Evolutionary conservation across 2,888 invertebrate genomes (phyloP), one percentile per base, ranked within the genome.

Genomic region (Helobdella robusta): DNA sequence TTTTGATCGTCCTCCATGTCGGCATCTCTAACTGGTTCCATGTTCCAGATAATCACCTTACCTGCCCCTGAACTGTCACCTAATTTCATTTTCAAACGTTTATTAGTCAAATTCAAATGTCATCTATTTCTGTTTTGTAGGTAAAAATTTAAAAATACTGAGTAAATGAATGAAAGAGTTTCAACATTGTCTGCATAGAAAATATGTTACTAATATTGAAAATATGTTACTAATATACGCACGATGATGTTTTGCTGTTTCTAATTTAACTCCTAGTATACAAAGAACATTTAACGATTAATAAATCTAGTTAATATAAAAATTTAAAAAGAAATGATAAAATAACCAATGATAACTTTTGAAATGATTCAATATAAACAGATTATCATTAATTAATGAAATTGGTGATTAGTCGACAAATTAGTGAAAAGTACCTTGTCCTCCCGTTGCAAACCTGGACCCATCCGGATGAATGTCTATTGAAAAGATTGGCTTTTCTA

Each of bases 401-500:
- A n/a, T n/a, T n/a, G n/a, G n/a, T n/a, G n/a, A n/a, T n/a, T n/a
- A n/a, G n/a, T n/a, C n/a, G n/a, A n/a, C n/a, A n/a, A 34, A 30
- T 8, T 11, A 59, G 23, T 8, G 36, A 59, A 34, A 11, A 18
- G n/a, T 78, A 83, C 89, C 78, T 73, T 78, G 78, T n/a, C 79
- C 79, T 11, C 89, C 91, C 86, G 83, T 80, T 82, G 91, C 95
- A 81, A 95, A 92, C 74, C 93, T 84, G 71, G 88, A 87, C 50
- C 92, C 93, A 83, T 92, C 89, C 35, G 94, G 94, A 82, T 97
- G 95, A 71, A 97, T 89, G 81, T 97, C 95, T 76, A 95, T 87
- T 46, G 94, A 93, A 82, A 93, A 95, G 81, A 97, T 94, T 58
- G 94, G 77, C 59, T 75, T 75, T 8, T 76, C 78, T 78, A 73